These are phyloP conservation scores for Apotomis turbidana DNA, from an alignment of 2,888 invertebrate species.

Conservation along the genomic window DNA sequence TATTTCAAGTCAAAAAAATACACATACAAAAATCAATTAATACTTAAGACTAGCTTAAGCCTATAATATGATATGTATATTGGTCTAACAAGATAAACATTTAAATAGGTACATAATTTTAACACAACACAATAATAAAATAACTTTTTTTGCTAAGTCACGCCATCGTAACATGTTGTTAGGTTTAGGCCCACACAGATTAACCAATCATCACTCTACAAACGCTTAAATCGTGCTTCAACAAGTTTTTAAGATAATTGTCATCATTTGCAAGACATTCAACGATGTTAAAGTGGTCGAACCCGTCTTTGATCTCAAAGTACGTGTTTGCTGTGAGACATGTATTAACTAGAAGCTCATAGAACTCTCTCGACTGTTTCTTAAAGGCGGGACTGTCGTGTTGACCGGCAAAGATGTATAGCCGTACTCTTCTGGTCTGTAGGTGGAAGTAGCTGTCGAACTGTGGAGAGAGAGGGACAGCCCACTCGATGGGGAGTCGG, in stretches of 20 bases:
- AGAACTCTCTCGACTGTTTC: constrained; percentile 86
- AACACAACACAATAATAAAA: no score
- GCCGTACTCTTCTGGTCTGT: constrained; percentile 63
- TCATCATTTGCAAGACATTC: constrained; percentile 86
- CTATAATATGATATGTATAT: no score
- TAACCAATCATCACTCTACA: constrained; percentile 49
- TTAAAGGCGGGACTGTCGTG: constrained; percentile 88
- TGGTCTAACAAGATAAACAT: no score
- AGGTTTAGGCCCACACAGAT: no score
- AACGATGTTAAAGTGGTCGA: constrained; percentile 91
- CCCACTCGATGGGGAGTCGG: constrained; percentile 84
- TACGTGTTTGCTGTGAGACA: constrained; percentile 82
- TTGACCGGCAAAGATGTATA: constrained; percentile 85
- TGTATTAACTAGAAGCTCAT: constrained; percentile 74
- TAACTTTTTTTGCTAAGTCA: no score
- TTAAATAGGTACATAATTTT: no score
- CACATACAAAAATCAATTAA: no score
- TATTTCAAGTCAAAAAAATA: no score
- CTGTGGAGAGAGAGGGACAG: constrained; percentile 81
- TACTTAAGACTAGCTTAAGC: no score
- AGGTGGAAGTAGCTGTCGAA: constrained; percentile 76
- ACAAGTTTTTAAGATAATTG: constrained; percentile 73
- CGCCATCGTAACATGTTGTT: no score
- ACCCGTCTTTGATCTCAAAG: constrained; percentile 81
- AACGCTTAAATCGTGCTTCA: constrained; percentile 76